Percentiles rank a stretch among this genome's conserved stretches.
Conservation (phyloP, 2,888 invertebrate species). For the Coenonympha arcania region DNA sequence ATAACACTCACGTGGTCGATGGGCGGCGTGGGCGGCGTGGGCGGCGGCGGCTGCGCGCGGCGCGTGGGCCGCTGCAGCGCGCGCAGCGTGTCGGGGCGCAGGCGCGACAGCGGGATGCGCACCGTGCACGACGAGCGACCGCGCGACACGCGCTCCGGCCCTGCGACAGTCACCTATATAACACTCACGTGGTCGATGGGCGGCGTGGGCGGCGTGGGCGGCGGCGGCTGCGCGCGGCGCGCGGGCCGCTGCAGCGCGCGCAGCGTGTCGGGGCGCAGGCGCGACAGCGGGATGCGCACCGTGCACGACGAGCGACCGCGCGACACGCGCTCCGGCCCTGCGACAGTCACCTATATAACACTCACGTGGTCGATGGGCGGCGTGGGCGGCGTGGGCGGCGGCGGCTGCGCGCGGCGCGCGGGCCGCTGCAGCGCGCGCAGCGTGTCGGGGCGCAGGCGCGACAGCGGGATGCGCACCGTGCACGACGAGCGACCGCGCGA, state of each 20-base stretch:
- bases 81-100: slow-evolving; percentile 48
- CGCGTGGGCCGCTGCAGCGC: slow-evolving; percentile 47
- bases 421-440: slow-evolving; percentile 52
- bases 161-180: no score
- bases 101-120: slow-evolving; percentile 50
- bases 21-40: slow-evolving; percentile 27
- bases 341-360: no score
- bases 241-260: slow-evolving; percentile 50
- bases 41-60: slow-evolving; percentile 35
- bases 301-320: slow-evolving; percentile 40
- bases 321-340: slow-evolving; percentile 23
- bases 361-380: slow-evolving; percentile 23
- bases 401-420: slow-evolving; percentile 34
- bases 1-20: slow-evolving; percentile 24
- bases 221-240: slow-evolving; percentile 33
- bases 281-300: slow-evolving; percentile 52
- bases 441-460: slow-evolving; percentile 48
- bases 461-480: slow-evolving; percentile 53
- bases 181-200: slow-evolving; percentile 23
- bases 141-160: slow-evolving; percentile 27
- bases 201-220: slow-evolving; percentile 31
- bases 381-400: slow-evolving; percentile 33
- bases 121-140: slow-evolving; percentile 45
- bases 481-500: slow-evolving; percentile 37
- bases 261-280: slow-evolving; percentile 48